Conservation (phyloP, 2,797 vertebrate genomes). For the Poeciliopsis paucimaculata region DNA sequence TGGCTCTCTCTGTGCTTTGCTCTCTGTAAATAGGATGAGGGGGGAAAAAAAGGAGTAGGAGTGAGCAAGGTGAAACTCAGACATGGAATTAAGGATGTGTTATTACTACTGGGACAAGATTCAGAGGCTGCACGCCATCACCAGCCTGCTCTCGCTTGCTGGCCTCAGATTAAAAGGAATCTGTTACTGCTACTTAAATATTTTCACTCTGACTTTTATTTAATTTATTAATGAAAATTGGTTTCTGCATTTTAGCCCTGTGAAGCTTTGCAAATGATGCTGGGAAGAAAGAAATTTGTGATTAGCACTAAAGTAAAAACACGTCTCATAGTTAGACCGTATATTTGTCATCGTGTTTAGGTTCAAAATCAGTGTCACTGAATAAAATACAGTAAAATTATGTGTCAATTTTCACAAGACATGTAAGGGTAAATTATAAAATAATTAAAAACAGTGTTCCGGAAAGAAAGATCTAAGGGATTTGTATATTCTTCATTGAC, state of each 20-base stretch:
- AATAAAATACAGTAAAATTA: background rate
- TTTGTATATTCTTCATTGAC: background rate
- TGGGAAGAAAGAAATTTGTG: background rate
- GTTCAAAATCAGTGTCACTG: background rate
- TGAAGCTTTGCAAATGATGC: background rate
- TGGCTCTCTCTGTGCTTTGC: conserved; percentile 50
- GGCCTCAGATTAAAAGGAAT: conserved; percentile 49
- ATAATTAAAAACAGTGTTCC: background rate
- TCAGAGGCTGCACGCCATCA: conserved; percentile 45
- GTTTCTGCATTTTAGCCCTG: background rate
- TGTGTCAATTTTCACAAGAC: background rate
- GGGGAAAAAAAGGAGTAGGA: conserved; percentile 66
- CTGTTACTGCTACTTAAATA: conserved; percentile 38
- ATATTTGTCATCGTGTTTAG: background rate
- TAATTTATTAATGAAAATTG: background rate
- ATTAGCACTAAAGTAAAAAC: background rate
- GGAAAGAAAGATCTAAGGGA: background rate
- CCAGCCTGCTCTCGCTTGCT: conserved; percentile 47
- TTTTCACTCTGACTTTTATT: background rate
- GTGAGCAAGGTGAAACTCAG: conserved; percentile 72
- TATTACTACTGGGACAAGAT: conserved; percentile 70
- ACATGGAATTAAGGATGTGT: conserved; percentile 72
- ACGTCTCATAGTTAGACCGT: background rate
- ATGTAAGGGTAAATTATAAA: background rate
- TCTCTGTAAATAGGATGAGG: conserved; percentile 54